Percentiles rank a stretch among this genome's conserved stretches.
Evolutionary conservation across 2,888 invertebrate species (phyloP).

Genomic region (Zhuqinia jingwanae): DNA sequence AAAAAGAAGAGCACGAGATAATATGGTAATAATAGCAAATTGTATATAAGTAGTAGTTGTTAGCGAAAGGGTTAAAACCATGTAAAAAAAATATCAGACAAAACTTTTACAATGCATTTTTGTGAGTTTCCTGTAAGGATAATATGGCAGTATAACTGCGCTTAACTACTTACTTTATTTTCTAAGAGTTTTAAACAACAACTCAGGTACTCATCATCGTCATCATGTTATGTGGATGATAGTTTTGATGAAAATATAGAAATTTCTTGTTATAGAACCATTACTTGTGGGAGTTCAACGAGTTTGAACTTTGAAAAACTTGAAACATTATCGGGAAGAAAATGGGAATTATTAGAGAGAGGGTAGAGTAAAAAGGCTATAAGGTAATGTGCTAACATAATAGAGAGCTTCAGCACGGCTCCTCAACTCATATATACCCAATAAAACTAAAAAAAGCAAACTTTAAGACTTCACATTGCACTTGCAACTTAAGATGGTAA

Average conservation of each 20-base stretch:
- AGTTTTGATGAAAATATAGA: too few species aligned
- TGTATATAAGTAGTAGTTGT: too few species aligned
- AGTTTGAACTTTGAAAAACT: slow-evolving; percentile 63
- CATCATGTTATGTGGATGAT: too few species aligned
- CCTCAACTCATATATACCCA: not conserved
- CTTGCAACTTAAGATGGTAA: not conserved
- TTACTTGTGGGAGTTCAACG: slow-evolving; percentile 50
- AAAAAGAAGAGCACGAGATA: not conserved
- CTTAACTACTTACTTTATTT: not conserved
- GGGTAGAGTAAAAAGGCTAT: slow-evolving; percentile 19
- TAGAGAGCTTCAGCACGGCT: not conserved
- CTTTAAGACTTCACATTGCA: too few species aligned
- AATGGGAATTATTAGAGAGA: slow-evolving; percentile 50
- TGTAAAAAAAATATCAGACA: not conserved
- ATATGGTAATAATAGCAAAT: not conserved
- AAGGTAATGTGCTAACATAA: not conserved
- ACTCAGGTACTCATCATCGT: not conserved
- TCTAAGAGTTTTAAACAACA: not conserved
- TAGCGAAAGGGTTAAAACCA: not conserved
- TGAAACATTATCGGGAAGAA: slow-evolving; percentile 55
- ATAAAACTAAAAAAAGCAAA: too few species aligned
- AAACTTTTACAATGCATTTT: not conserved
- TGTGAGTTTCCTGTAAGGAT: not conserved
- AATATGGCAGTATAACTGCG: too few species aligned
- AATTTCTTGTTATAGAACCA: not conserved